A percentile compares a stretch with the other conserved stretches of the same genome.
Conservation (phyloP, 2,113 vertebrate species). For the Carassius gibelio region DNA sequence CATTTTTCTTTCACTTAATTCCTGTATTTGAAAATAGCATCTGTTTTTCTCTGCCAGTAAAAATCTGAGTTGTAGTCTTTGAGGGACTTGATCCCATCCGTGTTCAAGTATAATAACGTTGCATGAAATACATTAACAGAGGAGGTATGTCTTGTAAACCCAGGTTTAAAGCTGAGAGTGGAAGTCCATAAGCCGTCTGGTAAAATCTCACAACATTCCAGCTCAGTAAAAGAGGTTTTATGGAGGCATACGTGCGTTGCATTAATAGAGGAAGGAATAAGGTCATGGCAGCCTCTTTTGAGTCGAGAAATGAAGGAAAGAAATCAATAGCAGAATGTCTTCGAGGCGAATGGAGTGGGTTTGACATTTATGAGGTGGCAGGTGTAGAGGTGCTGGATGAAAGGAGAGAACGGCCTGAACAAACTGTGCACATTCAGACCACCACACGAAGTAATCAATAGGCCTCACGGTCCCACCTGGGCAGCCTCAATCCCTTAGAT, state of each 20-base stretch:
- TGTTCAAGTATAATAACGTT: conserved; percentile 5
- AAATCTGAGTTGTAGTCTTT: neutral
- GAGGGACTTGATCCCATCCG: neutral
- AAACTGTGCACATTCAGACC: conserved; percentile 2
- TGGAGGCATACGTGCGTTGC: conserved; percentile 14
- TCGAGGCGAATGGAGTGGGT: conserved; percentile 11
- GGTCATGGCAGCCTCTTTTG: conserved; percentile 27
- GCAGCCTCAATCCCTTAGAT: conserved; percentile 4
- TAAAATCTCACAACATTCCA: conserved; percentile 33
- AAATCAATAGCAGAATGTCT: conserved; percentile 52
- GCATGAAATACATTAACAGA: conserved; percentile 5
- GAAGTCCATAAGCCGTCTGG: conserved; percentile 35
- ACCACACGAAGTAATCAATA: conserved; percentile 29
- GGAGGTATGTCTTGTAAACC: conserved; percentile 3
- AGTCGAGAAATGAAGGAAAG: conserved; percentile 48
- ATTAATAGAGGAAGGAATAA: conserved; percentile 33
- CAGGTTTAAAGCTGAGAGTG: conserved; percentile 2
- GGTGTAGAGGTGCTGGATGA: neutral
- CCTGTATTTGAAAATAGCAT: neutral
- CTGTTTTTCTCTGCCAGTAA: neutral
- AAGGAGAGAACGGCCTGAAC: neutral
- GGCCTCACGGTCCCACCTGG: conserved; percentile 10
- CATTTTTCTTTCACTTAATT: neutral
- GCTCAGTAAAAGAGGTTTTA: conserved; percentile 30
- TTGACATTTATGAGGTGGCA: conserved; percentile 38